Percentiles rank a stretch among this genome's conserved stretches.
These are phyloP conservation scores for Anseranas semipalmata DNA, from an alignment of 2,113 vertebrate species.

Conservation along the genomic window DNA sequence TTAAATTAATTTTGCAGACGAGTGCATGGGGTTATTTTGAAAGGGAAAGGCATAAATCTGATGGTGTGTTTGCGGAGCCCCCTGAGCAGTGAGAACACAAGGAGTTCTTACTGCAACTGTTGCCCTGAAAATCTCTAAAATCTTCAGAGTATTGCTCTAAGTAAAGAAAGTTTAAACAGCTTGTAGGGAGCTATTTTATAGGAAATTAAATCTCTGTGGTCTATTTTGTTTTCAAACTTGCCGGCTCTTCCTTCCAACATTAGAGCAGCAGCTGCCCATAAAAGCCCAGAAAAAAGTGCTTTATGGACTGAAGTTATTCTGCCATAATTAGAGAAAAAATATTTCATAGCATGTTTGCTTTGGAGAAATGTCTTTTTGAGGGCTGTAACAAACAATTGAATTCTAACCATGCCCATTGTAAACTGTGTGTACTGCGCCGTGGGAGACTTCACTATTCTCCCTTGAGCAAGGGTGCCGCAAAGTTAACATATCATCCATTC, in stretches of 20 bases:
- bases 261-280: background rate
- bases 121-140: background rate
- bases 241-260: background rate
- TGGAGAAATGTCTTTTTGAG: background rate
- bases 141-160: background rate
- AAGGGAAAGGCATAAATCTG: slow-evolving; percentile 38
- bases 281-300: background rate
- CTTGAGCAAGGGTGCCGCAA: background rate
- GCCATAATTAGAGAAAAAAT: background rate
- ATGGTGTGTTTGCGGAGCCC: background rate
- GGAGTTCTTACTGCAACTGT: background rate
- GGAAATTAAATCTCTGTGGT: slow-evolving; percentile 1
- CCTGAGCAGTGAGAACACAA: background rate
- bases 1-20: background rate
- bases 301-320: background rate
- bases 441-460: background rate
- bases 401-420: background rate
- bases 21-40: background rate
- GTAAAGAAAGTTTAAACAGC: background rate
- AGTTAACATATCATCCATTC: background rate
- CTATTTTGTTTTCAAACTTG: background rate
- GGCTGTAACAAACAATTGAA: background rate
- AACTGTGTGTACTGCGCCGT: background rate
- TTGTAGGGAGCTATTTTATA: slow-evolving; percentile 29
- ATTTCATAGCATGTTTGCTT: background rate